Evolutionary conservation across 2,113 vertebrate species (phyloP), one percentile per base, ranked within the genome.

Genomic region (Pachypanchax playfairii): DNA sequence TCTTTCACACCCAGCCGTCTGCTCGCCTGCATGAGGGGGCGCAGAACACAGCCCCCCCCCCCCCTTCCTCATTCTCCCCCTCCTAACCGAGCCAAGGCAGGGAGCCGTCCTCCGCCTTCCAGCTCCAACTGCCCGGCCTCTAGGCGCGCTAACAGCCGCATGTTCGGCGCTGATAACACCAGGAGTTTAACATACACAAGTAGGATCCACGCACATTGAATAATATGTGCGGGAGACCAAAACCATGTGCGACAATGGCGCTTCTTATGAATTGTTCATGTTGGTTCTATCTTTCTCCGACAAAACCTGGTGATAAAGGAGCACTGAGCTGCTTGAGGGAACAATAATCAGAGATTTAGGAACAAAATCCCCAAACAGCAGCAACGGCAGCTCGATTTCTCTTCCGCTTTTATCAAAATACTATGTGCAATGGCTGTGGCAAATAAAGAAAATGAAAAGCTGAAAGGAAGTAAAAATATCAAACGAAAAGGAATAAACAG

Each of bases 291-390:
- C 83, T 84, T 77, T 24, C 62, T 42, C 42, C 50, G 71, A 68
- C 79, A 83, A n/a, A 90, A 85, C 84, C 81, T 63, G 79, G 50
- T 6, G 85, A 91, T 88, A 90, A 91, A 84, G 75, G 24, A 29
- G 70, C 67, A 57, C 50, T 86, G 89, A 90, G 85, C 75, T 69
- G 85, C 87, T 88, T 85, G 69, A 59, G 61, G 83, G 57, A 81
- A 87, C 79, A 87, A 75, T 91, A 87, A 89, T 86, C 79, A 72
- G 79, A 82, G 86, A 75, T 87, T 90, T 88, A 89, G 79, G 75
- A 77, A 63, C 71, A 52, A 75, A 88, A 87, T 88, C 84, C 80
- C 77, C 65, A 70, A 80, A 85, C 70, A 83, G 84, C 79, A 85
- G 68, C 46, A 25, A 42, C 68, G 15, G 24, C 39, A 73, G 53